phyloP scores from a whole-genome alignment of 2,797 vertebrate species.

The Acanthurus leucopareius region DNA sequence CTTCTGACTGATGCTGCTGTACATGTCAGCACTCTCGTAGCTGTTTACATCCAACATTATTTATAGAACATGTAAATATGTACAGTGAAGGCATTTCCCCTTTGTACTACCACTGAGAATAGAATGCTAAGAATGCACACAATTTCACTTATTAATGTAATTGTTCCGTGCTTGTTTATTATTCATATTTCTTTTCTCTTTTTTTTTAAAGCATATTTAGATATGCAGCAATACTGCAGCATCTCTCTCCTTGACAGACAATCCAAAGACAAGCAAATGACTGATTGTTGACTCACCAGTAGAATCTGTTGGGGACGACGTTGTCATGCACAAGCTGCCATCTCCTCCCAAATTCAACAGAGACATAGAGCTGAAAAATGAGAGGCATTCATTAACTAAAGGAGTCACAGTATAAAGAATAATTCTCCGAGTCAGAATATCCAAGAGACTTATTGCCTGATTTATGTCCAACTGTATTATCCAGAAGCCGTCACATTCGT shows the following conservation, averaged over 20 bases:
- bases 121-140: slow-evolving; percentile 35
- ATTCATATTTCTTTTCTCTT: slow-evolving; percentile 18
- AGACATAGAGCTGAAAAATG: slow-evolving; percentile 91
- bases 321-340: slow-evolving; percentile 93
- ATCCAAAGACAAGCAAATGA: slow-evolving; percentile 19
- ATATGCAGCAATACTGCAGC: slow-evolving; percentile 7
- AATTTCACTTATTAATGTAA: slow-evolving; percentile 36
- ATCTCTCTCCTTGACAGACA: slow-evolving; percentile 20
- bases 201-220: slow-evolving; percentile 34
- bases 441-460: slow-evolving; percentile 41
- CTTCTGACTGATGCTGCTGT: slow-evolving; percentile 8
- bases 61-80: slow-evolving; percentile 18
- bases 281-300: slow-evolving; percentile 88
- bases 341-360: slow-evolving; percentile 94
- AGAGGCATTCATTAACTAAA: slow-evolving; percentile 57
- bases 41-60: slow-evolving; percentile 11
- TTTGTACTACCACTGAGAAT: slow-evolving; percentile 13
- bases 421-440: slow-evolving; percentile 32
- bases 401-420: slow-evolving; percentile 37
- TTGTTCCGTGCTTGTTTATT: slow-evolving; percentile 31
- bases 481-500: slow-evolving; percentile 48
- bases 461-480: slow-evolving; percentile 45
- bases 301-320: slow-evolving; percentile 95
- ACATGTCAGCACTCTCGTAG: slow-evolving; percentile 7
- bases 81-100: slow-evolving; percentile 12